These are phyloP conservation scores for Hyperoodon ampullatus DNA, from an alignment of 2,113 vertebrate genomes.

Conservation along the genomic window DNA sequence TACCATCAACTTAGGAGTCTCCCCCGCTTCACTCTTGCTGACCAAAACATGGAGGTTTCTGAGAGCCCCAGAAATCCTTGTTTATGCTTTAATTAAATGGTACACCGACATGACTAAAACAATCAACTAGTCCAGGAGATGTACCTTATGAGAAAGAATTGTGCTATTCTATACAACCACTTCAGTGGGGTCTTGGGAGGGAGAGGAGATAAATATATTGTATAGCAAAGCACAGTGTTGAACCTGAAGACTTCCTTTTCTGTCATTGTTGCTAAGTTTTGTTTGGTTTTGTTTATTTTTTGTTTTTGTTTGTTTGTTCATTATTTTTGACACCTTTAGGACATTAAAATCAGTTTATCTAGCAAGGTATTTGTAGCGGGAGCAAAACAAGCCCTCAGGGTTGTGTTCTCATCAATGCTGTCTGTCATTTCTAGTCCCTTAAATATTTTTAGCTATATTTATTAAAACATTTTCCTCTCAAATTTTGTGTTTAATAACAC, in stretches of 20 bases:
- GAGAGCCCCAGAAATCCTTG: background rate
- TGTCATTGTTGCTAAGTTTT: background rate
- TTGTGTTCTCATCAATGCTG: accelerated
- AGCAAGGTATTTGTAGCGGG: background rate
- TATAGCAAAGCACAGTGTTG: background rate
- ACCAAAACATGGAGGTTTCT: background rate
- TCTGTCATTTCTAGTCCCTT: background rate
- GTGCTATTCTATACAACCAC: accelerated
- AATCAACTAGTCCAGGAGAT: background rate
- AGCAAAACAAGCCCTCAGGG: background rate
- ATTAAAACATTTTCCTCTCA: background rate
- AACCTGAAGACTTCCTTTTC: background rate
- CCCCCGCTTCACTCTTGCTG: background rate
- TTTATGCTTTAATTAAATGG: background rate
- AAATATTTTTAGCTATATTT: background rate
- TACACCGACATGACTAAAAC: background rate
- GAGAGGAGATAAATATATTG: too few species aligned
- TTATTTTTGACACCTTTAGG: background rate
- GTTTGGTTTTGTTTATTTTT: background rate
- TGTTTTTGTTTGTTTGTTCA: background rate
- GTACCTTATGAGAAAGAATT: background rate
- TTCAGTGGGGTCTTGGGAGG: background rate
- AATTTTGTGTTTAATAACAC: background rate
- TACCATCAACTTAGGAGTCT: background rate
- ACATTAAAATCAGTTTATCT: background rate